Base-by-base conservation (phyloP, 1,140 invertebrate genomes). In the Zaprionus vittiger region DNA sequence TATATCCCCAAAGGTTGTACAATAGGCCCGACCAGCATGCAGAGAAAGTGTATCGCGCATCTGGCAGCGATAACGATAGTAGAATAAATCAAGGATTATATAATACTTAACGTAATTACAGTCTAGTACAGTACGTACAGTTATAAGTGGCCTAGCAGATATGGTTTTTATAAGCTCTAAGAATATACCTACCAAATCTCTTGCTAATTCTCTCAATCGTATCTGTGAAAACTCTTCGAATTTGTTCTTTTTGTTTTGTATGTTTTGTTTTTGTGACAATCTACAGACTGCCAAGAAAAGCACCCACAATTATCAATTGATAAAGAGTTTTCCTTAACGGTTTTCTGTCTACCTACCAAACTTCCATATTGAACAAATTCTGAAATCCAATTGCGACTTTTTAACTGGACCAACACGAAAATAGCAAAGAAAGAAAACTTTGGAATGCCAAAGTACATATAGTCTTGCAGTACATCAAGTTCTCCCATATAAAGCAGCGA, bases 161-260 rank as follows among this genome's bases (percentile, higher is more conserved):
- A 77, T 71, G 76, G 77, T 84, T 87, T 81, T 28, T 81, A 83
- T 87, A 81, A 87, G 83, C 84, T 87, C 83, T 87, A 89, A 65
- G 55, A 72, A 71, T 55, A 56, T 54, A 44, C 64, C 49, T 72
- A 62, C 56, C 62, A 22, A 72, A 52, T 55, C 55, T 84, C 63
- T 62, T 59, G 78, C 61, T 47, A 22, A 57, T 24, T 55, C 55
- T 68, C 34, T 41, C 15, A 22, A 34, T 64, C 31, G 22, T 52
- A 62, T 61, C 22, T 59, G 49, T 63, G 54, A 60, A 71, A 69
- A 44, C 57, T 9, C 70, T 66, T 59, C 80, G 77, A 87, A 80
- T 81, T 89, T 62, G 57, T 59, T 59, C 5, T 17, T 47, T 47
- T 47, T 44, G 17, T 80, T 87, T 77, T 11, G 62, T 79, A 26